A percentile compares a stretch with the other conserved stretches of the same genome.
Conservation (phyloP, 2,113 vertebrate genomes). For the Ameiurus melas region DNA sequence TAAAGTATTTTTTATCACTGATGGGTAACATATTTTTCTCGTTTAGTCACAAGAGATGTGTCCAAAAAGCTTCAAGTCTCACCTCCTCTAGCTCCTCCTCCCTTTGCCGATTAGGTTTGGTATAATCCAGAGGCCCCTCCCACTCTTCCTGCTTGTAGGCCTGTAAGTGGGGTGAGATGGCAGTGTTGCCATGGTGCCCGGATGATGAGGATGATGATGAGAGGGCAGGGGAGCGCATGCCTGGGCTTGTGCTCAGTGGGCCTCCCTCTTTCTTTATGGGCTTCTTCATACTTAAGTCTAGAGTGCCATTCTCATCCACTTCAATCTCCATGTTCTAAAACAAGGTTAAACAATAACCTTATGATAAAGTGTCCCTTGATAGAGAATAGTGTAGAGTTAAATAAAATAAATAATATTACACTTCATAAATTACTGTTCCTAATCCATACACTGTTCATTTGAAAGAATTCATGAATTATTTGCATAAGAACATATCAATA, state of each 20-base stretch:
- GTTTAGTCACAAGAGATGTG: not conserved
- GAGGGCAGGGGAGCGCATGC: conserved; percentile 83
- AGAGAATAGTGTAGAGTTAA: not conserved
- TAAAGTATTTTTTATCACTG: not conserved
- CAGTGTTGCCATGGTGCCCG: conserved; percentile 84
- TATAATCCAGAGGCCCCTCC: conserved; percentile 97
- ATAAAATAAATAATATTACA: not conserved
- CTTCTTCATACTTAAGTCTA: conserved; percentile 98
- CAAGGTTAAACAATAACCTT: not conserved
- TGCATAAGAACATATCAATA: not conserved
- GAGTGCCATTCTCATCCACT: conserved; percentile 95
- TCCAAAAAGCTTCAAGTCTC: conserved; percentile 44
- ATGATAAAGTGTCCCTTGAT: not conserved
- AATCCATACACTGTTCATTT: not conserved
- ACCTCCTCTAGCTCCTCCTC: conserved; percentile 96
- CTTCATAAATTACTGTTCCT: not conserved
- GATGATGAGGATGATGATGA: conserved; percentile 71
- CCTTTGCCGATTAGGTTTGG: conserved; percentile 90
- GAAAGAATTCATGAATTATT: not conserved
- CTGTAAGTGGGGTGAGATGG: conserved; percentile 86
- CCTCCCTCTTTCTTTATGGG: conserved; percentile 85
- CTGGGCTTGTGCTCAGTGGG: conserved; percentile 84
- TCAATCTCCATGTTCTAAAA: conserved; percentile 88
- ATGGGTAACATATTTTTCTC: not conserved
- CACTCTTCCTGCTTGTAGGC: conserved; percentile 92